Conservation (phyloP, 30 jellyfish, hydroid and myxozoan genomes). For the Haliclystus octoradiatus region DNA sequence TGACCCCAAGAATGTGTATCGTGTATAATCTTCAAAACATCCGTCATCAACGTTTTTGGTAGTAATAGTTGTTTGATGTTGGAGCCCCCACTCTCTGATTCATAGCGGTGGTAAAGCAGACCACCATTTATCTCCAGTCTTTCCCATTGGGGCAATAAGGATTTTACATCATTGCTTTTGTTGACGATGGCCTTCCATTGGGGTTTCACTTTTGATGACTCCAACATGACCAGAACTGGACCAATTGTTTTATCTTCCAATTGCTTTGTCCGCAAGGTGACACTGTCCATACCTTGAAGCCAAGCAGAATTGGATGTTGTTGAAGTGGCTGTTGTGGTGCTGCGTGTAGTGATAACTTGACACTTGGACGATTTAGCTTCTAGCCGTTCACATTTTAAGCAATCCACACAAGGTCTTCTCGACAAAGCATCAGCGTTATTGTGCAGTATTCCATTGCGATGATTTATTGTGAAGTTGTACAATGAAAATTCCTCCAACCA, state of each 20-base stretch:
- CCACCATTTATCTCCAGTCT: not conserved
- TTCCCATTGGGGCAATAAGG: not conserved
- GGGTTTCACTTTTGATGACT: not conserved
- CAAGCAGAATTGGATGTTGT: no score
- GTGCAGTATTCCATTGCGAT: constrained; percentile 24
- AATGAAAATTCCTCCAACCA: constrained; percentile 52
- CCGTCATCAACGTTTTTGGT: constrained; percentile 3
- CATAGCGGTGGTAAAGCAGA: not conserved
- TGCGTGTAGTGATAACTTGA: not conserved
- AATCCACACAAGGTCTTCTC: not conserved
- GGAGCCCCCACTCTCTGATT: not conserved
- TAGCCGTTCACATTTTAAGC: no score
- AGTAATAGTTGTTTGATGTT: not conserved
- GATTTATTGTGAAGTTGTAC: constrained; percentile 10
- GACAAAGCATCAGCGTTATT: constrained; percentile 56
- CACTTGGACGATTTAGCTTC: not conserved
- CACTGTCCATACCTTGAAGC: no score
- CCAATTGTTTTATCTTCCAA: not conserved
- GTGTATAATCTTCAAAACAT: constrained; percentile 18
- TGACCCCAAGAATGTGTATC: constrained; percentile 32
- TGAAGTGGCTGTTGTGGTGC: no score
- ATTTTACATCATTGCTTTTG: not conserved
- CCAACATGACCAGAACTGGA: not conserved
- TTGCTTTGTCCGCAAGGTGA: not conserved
- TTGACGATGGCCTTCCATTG: not conserved